phyloP scores from a whole-genome alignment of 2,113 vertebrate species.

The Bufo bufo region DNA sequence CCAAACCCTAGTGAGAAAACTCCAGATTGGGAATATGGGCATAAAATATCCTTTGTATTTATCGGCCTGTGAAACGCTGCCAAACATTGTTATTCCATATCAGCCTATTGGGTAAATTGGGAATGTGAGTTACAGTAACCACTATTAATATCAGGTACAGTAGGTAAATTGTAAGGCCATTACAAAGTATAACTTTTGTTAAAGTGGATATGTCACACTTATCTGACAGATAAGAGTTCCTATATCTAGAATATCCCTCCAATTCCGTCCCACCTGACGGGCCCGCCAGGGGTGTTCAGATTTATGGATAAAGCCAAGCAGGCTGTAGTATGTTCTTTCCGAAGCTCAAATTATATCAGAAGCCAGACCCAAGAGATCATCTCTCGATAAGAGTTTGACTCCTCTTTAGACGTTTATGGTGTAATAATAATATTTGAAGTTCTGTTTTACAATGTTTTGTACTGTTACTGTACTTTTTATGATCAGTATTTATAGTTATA shows the following conservation, averaged over 20 bases:
- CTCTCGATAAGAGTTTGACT: no score
- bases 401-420: no score
- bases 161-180: not conserved
- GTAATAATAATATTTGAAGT: not conserved
- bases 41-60: not conserved
- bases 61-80: not conserved
- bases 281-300: no score
- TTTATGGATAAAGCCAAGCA: no score
- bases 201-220: no score
- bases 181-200: no score
- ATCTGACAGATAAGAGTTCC: no score
- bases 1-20: slow-evolving; percentile 7
- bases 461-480: not conserved
- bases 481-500: not conserved
- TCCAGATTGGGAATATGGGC: not conserved
- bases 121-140: not conserved
- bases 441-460: not conserved
- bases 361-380: no score
- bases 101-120: not conserved
- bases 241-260: no score
- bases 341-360: no score
- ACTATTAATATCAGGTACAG: not conserved
- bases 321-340: no score
- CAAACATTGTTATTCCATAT: not conserved
- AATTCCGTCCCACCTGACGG: no score